Evolutionary conservation across 2,797 vertebrate species (phyloP).

Genomic region (Danio tinwini): DNA sequence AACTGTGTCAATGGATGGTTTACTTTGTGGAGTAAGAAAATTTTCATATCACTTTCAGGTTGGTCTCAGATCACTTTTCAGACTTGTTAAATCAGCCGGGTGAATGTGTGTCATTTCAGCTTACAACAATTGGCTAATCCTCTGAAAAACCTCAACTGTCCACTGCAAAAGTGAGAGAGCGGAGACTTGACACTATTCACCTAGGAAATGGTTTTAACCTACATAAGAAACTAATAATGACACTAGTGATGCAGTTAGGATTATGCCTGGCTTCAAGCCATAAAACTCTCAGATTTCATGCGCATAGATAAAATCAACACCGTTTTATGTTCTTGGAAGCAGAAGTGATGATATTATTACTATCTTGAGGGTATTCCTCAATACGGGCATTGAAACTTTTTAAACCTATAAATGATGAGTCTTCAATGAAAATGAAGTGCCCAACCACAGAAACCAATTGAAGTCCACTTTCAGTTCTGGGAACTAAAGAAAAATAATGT

Average conservation of each 20-base stretch:
- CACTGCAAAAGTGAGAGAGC: neutral
- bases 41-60: slow-evolving; percentile 70
- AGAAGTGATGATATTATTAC: neutral
- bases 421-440: neutral
- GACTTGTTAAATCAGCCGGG: slow-evolving; percentile 18
- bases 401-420: neutral
- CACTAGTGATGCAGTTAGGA: slow-evolving; percentile 18
- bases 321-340: neutral
- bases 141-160: neutral
- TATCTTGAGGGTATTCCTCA: slow-evolving; percentile 15
- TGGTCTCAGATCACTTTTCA: slow-evolving; percentile 55
- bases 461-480: neutral
- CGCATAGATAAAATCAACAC: slow-evolving; percentile 12
- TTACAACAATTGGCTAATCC: slow-evolving; percentile 5
- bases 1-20: slow-evolving; percentile 59
- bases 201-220: slow-evolving; percentile 27
- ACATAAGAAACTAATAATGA: slow-evolving; percentile 20
- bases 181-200: slow-evolving; percentile 5
- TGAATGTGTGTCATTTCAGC: neutral
- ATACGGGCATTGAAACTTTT: neutral
- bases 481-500: rapidly evolving
- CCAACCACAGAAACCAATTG: neutral
- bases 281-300: slow-evolving; percentile 15
- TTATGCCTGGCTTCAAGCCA: slow-evolving; percentile 18
- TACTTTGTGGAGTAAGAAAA: slow-evolving; percentile 68